Percentiles rank a stretch among this genome's conserved stretches.
Conservation (phyloP, 2,888 invertebrate genomes). For the Eupithecia vulgata region DNA sequence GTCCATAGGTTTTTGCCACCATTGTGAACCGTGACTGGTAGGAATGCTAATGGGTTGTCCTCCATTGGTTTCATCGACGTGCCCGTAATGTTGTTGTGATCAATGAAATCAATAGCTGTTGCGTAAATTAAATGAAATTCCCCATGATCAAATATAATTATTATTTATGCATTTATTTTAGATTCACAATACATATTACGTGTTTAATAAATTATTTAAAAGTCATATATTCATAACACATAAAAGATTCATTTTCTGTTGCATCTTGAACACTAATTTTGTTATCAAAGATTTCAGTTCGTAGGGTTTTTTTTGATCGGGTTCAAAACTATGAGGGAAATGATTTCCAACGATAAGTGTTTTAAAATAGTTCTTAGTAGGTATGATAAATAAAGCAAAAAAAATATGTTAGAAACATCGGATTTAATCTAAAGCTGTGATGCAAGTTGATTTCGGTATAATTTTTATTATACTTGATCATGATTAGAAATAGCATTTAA, state of each 20-base stretch:
- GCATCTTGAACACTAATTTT: neutral
- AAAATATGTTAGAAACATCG: constrained; percentile 37
- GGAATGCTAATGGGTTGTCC: constrained; percentile 59
- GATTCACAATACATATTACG: too few relatives aligned
- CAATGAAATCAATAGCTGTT: constrained; percentile 45
- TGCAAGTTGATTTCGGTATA: constrained; percentile 36
- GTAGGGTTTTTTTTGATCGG: neutral
- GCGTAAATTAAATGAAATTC: constrained; percentile 46
- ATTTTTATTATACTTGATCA: constrained; percentile 56
- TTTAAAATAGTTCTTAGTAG: constrained; percentile 16
- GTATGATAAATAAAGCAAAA: constrained; percentile 35
- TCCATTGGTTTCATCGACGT: constrained; percentile 51
- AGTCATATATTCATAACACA: too few relatives aligned
- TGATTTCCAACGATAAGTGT: neutral
- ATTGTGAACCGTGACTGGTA: constrained; percentile 55
- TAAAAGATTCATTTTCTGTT: neutral
- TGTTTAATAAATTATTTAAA: too few relatives aligned
- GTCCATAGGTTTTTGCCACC: constrained; percentile 49
- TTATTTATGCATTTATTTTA: too few relatives aligned
- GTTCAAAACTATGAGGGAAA: neutral
- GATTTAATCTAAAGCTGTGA: constrained; percentile 31
- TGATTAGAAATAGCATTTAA: constrained; percentile 60
- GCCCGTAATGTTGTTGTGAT: constrained; percentile 22
- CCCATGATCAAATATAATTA: constrained; percentile 43
- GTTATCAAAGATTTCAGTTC: neutral